Conservation (phyloP, 30 jellyfish, hydroid and myxozoan genomes). For the Hydra vulgaris region DNA sequence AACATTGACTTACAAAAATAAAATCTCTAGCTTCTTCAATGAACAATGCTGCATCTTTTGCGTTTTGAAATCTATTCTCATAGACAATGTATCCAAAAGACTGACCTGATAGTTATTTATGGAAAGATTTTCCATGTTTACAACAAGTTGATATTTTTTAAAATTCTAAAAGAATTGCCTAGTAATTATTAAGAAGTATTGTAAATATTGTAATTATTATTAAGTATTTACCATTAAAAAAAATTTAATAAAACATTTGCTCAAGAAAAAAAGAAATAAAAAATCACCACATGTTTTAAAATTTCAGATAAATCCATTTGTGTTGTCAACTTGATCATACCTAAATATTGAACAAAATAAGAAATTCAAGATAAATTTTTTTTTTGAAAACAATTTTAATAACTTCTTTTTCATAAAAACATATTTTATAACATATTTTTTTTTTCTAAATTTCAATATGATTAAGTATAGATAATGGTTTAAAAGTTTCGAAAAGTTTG, state of each 20-base stretch:
- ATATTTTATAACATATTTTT: too few species aligned
- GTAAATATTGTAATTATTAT: too few species aligned
- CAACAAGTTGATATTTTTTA: slow-evolving; percentile 27
- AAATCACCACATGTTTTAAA: slow-evolving; percentile 23
- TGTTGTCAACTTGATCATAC: slow-evolving; percentile 11
- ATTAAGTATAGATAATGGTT: too few species aligned
- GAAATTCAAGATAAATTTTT: too few species aligned
- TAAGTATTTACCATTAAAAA: too few species aligned
- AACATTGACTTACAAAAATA: slow-evolving; percentile 62
- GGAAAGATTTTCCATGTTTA: slow-evolving; percentile 78
- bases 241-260: background rate
- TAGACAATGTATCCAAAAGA: slow-evolving; percentile 78
- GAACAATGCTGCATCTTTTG: slow-evolving; percentile 9
- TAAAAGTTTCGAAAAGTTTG: too few species aligned
- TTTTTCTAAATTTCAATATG: too few species aligned
- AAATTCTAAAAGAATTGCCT: slow-evolving; percentile 7
- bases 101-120: slow-evolving; percentile 65
- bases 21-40: slow-evolving; percentile 55
- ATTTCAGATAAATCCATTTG: slow-evolving; percentile 38
- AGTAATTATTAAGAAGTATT: too few species aligned
- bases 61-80: slow-evolving; percentile 33
- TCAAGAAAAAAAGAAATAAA: background rate
- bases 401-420: too few species aligned
- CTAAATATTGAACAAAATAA: slow-evolving; percentile 17
- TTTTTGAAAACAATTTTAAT: too few species aligned